Percentiles rank a stretch among this genome's conserved stretches.
phyloP scores from a whole-genome alignment of 2,888 invertebrate species.

The Mythimna vitellina region DNA sequence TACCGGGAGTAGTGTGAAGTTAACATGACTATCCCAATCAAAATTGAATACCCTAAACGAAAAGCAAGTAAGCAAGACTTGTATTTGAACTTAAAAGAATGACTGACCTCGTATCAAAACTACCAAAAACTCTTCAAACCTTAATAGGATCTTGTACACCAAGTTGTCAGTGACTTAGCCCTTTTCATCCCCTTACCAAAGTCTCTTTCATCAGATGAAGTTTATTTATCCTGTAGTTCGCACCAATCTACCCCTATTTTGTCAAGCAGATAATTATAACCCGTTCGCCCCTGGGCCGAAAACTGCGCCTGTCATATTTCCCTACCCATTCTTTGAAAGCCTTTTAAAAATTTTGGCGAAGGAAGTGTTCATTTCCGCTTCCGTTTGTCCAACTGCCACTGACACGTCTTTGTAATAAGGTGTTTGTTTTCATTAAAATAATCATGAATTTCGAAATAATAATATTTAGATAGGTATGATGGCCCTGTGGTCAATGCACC shows the following conservation, averaged over 20 bases:
- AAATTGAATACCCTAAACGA: no score
- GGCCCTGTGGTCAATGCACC: no score
- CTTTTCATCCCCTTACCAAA: conserved; percentile 18
- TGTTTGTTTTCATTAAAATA: conserved; percentile 52
- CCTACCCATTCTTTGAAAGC: conserved; percentile 51
- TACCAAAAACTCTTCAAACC: not conserved
- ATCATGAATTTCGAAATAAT: conserved; percentile 23
- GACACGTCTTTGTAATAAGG: conserved; percentile 48
- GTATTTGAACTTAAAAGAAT: not conserved
- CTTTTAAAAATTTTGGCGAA: conserved; percentile 60
- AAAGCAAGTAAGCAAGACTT: no score
- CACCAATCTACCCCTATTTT: conserved; percentile 55
- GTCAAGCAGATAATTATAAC: conserved; percentile 64
- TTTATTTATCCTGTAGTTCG: conserved; percentile 55
- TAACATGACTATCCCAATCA: no score
- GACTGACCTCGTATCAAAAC: not conserved
- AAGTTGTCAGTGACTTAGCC: conserved; percentile 17
- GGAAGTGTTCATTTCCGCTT: conserved; percentile 64
- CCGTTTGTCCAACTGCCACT: conserved; percentile 61
- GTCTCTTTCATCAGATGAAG: conserved; percentile 16
- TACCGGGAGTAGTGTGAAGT: no score
- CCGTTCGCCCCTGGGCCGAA: conserved; percentile 56
- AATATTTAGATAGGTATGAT: not conserved
- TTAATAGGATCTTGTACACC: conserved; percentile 17
- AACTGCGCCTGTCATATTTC: conserved; percentile 60